Percentiles rank a stretch among this genome's conserved stretches.
phyloP scores from a whole-genome alignment of 2,113 vertebrate genomes.

The Microcebus jonahi region DNA sequence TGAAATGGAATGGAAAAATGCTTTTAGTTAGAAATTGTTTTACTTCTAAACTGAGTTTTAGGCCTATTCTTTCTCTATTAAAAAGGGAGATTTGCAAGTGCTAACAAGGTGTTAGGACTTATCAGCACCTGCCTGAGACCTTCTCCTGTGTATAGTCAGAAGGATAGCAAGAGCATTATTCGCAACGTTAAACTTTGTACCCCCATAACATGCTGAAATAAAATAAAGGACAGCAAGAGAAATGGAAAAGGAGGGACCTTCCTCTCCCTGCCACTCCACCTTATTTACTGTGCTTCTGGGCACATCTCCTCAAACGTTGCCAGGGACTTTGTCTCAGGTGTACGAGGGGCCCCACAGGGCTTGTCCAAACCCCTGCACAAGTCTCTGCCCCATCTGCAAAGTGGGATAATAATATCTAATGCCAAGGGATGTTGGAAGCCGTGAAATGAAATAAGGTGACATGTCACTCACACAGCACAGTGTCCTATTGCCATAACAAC shows the following conservation, averaged over 20 bases:
- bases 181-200: too few relatives aligned
- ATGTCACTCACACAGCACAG: rapidly evolving
- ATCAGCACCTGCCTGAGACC: neutral
- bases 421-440: neutral
- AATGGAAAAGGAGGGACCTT: rapidly evolving
- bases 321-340: neutral
- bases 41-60: neutral
- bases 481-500: rapidly evolving
- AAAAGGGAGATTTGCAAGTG: neutral
- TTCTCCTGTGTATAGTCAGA: neutral
- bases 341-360: too few relatives aligned
- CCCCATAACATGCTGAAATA: too few relatives aligned
- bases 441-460: neutral
- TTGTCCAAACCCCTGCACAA: neutral
- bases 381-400: neutral
- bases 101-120: rapidly evolving
- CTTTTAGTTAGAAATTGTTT: neutral
- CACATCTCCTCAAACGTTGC: neutral
- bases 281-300: neutral
- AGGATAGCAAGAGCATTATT: neutral
- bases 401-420: neutral
- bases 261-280: neutral
- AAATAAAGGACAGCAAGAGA: neutral
- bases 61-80: neutral
- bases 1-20: neutral